Evolutionary conservation across 1,140 invertebrate species (phyloP).

Genomic region (Sweltsa coloradensis): DNA sequence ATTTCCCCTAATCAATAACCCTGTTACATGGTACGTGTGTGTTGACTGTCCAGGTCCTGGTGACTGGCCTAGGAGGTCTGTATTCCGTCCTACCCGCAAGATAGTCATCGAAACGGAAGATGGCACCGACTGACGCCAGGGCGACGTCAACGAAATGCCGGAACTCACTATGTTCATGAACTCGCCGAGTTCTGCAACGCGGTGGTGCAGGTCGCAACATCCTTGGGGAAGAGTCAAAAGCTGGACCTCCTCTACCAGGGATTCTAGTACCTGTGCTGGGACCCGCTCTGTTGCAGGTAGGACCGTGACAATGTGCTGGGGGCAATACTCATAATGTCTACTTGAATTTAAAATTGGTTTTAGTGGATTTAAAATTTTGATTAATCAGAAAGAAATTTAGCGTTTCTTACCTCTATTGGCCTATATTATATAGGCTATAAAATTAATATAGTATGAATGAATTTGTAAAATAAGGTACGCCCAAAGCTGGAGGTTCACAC

Average conservation of each 20-base stretch:
- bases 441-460: too few species aligned
- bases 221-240: slow-evolving; percentile 68
- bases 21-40: too few species aligned
- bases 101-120: slow-evolving; percentile 58
- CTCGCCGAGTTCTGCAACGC: slow-evolving; percentile 96
- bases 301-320: too few species aligned
- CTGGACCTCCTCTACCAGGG: slow-evolving; percentile 88
- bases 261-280: slow-evolving; percentile 90
- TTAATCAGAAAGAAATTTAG: too few species aligned
- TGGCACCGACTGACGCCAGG: slow-evolving; percentile 75
- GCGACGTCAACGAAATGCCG: slow-evolving; percentile 76
- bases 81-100: slow-evolving; percentile 84
- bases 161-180: slow-evolving; percentile 83
- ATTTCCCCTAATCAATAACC: too few species aligned
- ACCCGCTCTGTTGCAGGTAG: slow-evolving; percentile 83
- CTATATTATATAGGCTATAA: too few species aligned
- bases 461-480: too few species aligned
- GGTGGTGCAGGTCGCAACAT: slow-evolving; percentile 79
- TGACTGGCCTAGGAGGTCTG: slow-evolving; percentile 77
- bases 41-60: slow-evolving; percentile 48
- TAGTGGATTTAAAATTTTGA: too few species aligned
- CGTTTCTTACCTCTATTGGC: too few species aligned
- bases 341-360: too few species aligned
- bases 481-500: too few species aligned
- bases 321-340: too few species aligned